Conservation (phyloP, 2,797 vertebrate genomes). For the Crax fasciolata region DNA sequence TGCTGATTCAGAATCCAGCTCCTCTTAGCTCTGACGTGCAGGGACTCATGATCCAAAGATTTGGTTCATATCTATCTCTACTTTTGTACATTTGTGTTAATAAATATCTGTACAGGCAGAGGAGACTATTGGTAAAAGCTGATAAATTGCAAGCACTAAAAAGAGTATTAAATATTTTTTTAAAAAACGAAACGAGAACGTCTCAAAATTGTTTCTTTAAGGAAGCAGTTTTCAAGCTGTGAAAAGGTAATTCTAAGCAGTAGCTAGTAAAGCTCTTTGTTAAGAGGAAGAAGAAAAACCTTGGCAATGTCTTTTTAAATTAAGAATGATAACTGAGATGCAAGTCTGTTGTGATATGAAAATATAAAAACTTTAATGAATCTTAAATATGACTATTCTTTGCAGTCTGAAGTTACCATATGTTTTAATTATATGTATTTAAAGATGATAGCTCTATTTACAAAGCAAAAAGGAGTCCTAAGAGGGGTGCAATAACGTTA, state of each 20-base stretch:
- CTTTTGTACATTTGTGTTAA: slow-evolving; percentile 55
- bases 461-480: slow-evolving; percentile 55
- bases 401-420: slow-evolving; percentile 54
- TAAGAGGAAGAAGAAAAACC: slow-evolving; percentile 31
- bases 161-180: slow-evolving; percentile 5
- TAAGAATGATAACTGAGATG: slow-evolving; percentile 37
- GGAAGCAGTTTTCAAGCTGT: slow-evolving; percentile 29
- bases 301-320: slow-evolving; percentile 78
- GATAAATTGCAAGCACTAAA: neutral
- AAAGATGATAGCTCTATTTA: slow-evolving; percentile 55
- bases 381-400: slow-evolving; percentile 67
- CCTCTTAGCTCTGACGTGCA: slow-evolving; percentile 13
- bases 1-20: slow-evolving; percentile 41
- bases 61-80: slow-evolving; percentile 55
- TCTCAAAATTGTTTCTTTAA: slow-evolving; percentile 31
- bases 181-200: neutral
- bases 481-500: slow-evolving; percentile 67
- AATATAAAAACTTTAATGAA: slow-evolving; percentile 48
- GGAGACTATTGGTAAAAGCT: neutral
- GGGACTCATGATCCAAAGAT: slow-evolving; percentile 50
- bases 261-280: slow-evolving; percentile 22
- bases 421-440: slow-evolving; percentile 60
- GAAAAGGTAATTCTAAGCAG: slow-evolving; percentile 37
- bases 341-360: slow-evolving; percentile 63
- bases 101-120: slow-evolving; percentile 38